Conservation (phyloP, 1,140 invertebrate genomes). For the Procambarus clarkii region DNA sequence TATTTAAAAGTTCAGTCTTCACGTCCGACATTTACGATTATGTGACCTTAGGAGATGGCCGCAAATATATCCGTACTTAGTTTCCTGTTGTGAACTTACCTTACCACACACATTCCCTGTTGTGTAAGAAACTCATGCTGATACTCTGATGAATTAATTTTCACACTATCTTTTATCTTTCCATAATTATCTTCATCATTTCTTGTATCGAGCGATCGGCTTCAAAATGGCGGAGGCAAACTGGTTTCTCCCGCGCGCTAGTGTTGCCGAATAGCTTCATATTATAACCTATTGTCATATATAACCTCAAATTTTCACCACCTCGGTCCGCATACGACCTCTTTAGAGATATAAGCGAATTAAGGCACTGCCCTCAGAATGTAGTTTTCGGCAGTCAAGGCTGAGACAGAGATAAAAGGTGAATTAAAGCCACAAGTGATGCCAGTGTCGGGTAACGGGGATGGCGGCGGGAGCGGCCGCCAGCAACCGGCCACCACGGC, state of each 20-base stretch:
- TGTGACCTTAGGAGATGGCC: background rate
- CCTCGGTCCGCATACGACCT: background rate
- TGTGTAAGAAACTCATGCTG: slow-evolving; percentile 23
- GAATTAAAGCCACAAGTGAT: background rate
- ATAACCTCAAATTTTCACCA: background rate
- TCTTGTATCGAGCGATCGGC: slow-evolving; percentile 59
- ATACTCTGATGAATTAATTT: slow-evolving; percentile 34
- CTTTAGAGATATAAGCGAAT: background rate
- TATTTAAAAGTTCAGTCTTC: slow-evolving; percentile 16
- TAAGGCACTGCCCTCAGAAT: background rate
- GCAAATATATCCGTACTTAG: background rate
- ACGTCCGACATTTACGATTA: background rate
- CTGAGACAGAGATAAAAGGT: background rate
- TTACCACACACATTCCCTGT: slow-evolving; percentile 32
- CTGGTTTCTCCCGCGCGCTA: slow-evolving; percentile 51
- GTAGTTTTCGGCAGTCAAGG: background rate
- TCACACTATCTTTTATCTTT: slow-evolving; percentile 50
- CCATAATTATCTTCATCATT: slow-evolving; percentile 47
- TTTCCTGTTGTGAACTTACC: slow-evolving; percentile 19
- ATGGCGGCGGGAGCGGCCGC: slow-evolving; percentile 32
- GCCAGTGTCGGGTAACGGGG: slow-evolving; percentile 22
- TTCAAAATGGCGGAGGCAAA: slow-evolving; percentile 68
- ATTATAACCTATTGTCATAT: background rate
- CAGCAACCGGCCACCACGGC: slow-evolving; percentile 30
- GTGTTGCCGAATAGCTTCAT: slow-evolving; percentile 57